Conservation (phyloP, 2,888 invertebrate species). For the Erebia aethiops region DNA sequence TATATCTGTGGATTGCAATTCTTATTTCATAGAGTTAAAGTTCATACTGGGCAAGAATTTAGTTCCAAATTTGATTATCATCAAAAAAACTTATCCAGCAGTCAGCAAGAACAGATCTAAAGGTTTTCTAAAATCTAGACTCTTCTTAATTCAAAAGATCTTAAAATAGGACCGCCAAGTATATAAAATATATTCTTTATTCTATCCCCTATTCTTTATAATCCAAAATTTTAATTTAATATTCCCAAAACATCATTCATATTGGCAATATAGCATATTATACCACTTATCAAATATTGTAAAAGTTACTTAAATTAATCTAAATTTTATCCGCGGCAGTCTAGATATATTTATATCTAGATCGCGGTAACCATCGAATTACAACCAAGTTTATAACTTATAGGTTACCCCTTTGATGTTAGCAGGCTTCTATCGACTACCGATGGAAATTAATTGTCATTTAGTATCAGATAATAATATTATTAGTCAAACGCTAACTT, state of each 20-base stretch:
- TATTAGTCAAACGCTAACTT: too few species aligned
- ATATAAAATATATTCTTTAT: not conserved
- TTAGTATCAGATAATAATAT: too few species aligned
- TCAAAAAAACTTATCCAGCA: not conserved
- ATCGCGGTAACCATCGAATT: too few species aligned
- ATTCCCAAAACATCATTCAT: slow-evolving; percentile 32
- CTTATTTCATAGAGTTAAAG: not conserved
- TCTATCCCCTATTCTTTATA: slow-evolving; percentile 10
- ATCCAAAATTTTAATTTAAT: slow-evolving; percentile 23
- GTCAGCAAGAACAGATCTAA: not conserved
- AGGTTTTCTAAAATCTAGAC: not conserved
- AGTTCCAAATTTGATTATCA: not conserved
- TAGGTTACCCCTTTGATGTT: too few species aligned
- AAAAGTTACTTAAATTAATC: too few species aligned
- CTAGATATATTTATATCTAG: too few species aligned
- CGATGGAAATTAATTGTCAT: too few species aligned
- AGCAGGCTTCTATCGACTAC: too few species aligned
- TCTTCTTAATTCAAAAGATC: not conserved
- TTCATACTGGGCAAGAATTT: not conserved
- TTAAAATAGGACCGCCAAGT: slow-evolving; percentile 4
- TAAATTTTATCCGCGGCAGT: too few species aligned
- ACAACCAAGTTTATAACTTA: too few species aligned
- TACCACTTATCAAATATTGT: slow-evolving; percentile 42
- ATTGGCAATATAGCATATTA: slow-evolving; percentile 39
- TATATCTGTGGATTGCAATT: not conserved